Conservation (phyloP, 1,140 invertebrate species). For the Heliconius himera region DNA sequence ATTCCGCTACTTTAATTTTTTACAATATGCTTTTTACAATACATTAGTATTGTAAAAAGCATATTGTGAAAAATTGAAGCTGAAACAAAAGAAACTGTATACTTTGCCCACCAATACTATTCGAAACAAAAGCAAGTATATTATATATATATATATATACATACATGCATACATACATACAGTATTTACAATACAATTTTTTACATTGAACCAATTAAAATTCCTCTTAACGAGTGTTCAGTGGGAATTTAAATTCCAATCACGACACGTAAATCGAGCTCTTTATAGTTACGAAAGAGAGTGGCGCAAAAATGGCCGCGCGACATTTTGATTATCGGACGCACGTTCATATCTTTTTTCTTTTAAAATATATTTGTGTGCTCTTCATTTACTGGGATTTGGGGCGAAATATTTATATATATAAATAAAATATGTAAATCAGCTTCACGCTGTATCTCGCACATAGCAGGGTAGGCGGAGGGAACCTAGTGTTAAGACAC, state of each 20-base stretch:
- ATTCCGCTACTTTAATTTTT: neutral
- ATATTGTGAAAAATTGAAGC: too few species aligned
- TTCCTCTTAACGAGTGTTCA: slow-evolving; percentile 51
- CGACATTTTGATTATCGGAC: slow-evolving; percentile 13
- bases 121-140: slow-evolving; percentile 1
- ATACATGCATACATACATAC: neutral
- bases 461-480: too few species aligned
- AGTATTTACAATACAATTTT: slow-evolving; percentile 37
- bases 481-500: too few species aligned
- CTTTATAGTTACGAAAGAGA: slow-evolving; percentile 45
- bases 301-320: slow-evolving; percentile 36
- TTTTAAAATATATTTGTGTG: neutral
- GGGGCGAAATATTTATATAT: neutral
- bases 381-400: neutral
- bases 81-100: neutral
- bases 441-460: too few species aligned
- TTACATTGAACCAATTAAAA: slow-evolving; percentile 43
- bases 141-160: slow-evolving; percentile 3
- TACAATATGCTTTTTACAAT: too few species aligned
- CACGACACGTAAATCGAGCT: slow-evolving; percentile 43
- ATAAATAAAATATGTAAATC: neutral
- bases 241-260: slow-evolving; percentile 50
- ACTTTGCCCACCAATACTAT: neutral
- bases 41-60: too few species aligned
- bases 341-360: neutral